A percentile compares a stretch with the other conserved stretches of the same genome.
Conservation (phyloP, 2,888 invertebrate species). For the Monoplex corrugatus region DNA sequence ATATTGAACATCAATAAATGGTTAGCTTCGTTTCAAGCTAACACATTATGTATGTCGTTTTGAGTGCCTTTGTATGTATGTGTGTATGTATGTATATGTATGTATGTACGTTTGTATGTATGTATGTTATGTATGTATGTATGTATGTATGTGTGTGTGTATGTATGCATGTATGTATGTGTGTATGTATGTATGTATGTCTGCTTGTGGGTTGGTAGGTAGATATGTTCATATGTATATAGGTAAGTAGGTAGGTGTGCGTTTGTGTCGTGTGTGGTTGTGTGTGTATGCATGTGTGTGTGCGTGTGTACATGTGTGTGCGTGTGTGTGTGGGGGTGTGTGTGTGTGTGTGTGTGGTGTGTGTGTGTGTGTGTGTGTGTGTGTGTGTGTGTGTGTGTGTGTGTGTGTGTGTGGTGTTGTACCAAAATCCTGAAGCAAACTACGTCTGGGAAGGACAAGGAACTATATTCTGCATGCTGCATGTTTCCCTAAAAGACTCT, state of each 20-base stretch:
- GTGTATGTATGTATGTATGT: background rate
- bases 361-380: slow-evolving; percentile 9
- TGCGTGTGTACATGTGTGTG: background rate
- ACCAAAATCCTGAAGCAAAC: too few species aligned
- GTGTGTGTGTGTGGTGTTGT: background rate
- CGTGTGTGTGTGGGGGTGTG: background rate
- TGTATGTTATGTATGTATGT: background rate
- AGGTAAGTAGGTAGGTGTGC: too few species aligned
- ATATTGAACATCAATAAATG: background rate
- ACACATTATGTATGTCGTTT: background rate
- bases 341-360: background rate
- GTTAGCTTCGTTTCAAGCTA: background rate
- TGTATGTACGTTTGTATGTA: background rate
- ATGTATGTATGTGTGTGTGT: background rate
- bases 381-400: background rate
- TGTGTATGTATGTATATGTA: background rate
- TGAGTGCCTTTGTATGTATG: background rate
- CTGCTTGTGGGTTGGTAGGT: too few species aligned
- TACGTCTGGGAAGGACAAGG: too few species aligned
- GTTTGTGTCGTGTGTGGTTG: too few species aligned
- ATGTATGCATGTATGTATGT: background rate
- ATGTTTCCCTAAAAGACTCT: too few species aligned
- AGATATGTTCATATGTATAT: too few species aligned
- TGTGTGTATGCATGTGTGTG: background rate
- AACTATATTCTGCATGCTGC: background rate